phyloP scores from a whole-genome alignment of 53 echinoderm and acorn worm genomes.

The Antedon mediterranea region DNA sequence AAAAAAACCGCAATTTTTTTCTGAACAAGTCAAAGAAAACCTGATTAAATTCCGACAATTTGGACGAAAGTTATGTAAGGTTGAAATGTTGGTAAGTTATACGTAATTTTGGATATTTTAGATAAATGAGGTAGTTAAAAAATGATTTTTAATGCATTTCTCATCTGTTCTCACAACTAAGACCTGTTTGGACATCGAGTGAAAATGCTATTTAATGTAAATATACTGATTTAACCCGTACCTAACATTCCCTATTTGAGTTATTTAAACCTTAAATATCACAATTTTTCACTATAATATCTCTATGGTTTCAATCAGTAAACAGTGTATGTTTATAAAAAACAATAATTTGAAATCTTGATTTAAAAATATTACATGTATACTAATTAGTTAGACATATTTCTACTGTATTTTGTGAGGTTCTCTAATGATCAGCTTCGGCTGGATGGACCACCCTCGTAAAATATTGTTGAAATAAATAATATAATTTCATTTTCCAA shows the following conservation, averaged over 20 bases:
- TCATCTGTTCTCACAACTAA: neutral
- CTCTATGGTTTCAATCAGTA: too few species aligned
- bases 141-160: neutral
- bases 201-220: neutral
- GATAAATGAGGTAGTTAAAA: neutral
- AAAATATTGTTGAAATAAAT: too few species aligned
- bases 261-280: neutral
- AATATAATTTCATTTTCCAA: too few species aligned
- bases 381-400: too few species aligned
- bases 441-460: too few species aligned
- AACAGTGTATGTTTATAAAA: too few species aligned
- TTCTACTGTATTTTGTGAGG: too few species aligned
- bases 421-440: too few species aligned
- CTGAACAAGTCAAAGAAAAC: neutral
- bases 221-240: neutral
- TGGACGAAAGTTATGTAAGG: neutral
- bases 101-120: neutral
- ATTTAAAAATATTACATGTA: too few species aligned
- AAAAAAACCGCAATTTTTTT: neutral
- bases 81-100: neutral
- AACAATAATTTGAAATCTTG: too few species aligned
- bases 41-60: neutral
- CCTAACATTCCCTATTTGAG: neutral
- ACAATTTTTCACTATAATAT: neutral
- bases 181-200: neutral